Base-by-base conservation (phyloP, 2,113 vertebrate genomes). In the Stegostoma tigrinum region DNA sequence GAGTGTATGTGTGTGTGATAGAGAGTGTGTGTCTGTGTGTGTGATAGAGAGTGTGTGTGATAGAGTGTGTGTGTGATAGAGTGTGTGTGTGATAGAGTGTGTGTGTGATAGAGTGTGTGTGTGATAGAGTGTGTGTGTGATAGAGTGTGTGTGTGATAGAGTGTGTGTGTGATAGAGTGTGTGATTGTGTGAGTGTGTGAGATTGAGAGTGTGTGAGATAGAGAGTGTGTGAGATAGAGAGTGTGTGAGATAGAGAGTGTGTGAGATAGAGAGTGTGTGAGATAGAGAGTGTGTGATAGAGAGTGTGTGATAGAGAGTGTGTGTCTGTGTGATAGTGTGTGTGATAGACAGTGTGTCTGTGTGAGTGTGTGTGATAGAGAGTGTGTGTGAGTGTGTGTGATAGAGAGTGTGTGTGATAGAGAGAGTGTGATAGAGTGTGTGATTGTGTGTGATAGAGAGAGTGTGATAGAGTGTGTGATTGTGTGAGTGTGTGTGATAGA, bases 381-480 rank as follows among this genome's bases (percentile, higher is more conserved):
- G 45, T 2, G 45, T 1, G 45, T 45, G 45, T 2, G 45, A 30
- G 3, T 27, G 24, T 24, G 8, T 38, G 12, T 17, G n/a, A n/a
- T n/a, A n/a, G n/a, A n/a, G n/a, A 45, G 45, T 45, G 45, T 45
- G 45, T 38, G 78, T 83, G 12, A 42, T 0, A 12, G 38, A 2
- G 80, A 0, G 10, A 1, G 34, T n/a, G 72, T n/a, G 72, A 12
- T 30, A n/a, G n/a, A n/a, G n/a, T 8, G 30, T 78, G 30, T n/a
- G 5, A 14, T 0, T n/a, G 27, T 0, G 30, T 14, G 27, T 78
- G 8, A n/a, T n/a, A 2, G 30, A 1, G 10, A 1, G 6, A 45
- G 45, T 2, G 45, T 2, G 45, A n/a, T n/a, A n/a, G n/a, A n/a
- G n/a, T n/a, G n/a, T n/a, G n/a, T n/a, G n/a, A n/a, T n/a, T 1